phyloP scores from a whole-genome alignment of 2,888 invertebrate species.

The Anticlea derivata region DNA sequence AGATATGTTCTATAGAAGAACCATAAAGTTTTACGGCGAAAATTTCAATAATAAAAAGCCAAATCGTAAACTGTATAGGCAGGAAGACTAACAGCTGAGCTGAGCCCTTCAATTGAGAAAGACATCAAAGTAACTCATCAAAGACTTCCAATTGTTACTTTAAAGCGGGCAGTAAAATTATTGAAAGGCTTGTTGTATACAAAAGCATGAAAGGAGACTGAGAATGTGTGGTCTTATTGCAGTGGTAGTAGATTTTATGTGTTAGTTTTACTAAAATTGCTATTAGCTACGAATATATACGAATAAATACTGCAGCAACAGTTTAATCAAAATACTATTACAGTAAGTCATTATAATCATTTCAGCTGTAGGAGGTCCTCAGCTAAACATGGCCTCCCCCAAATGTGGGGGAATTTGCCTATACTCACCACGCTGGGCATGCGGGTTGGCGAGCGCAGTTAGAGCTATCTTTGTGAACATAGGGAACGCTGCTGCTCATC shows the following conservation, averaged over 20 bases:
- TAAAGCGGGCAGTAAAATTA: slow-evolving; percentile 22
- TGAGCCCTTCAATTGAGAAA: slow-evolving; percentile 24
- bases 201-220: slow-evolving; percentile 17
- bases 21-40: slow-evolving; percentile 19
- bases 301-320: too few species aligned
- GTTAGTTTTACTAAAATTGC: slow-evolving; percentile 3
- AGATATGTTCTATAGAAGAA: slow-evolving; percentile 4
- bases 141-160: slow-evolving; percentile 28
- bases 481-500: too few species aligned
- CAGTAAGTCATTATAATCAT: too few species aligned
- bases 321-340: too few species aligned
- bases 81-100: slow-evolving; percentile 21
- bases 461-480: too few species aligned
- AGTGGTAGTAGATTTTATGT: slow-evolving; percentile 16
- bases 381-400: too few species aligned
- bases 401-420: too few species aligned
- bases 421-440: too few species aligned
- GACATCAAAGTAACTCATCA: slow-evolving; percentile 31
- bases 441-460: too few species aligned
- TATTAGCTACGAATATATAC: neutral
- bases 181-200: slow-evolving; percentile 20
- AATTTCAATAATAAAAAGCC: slow-evolving; percentile 25
- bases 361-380: too few species aligned
- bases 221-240: slow-evolving; percentile 17
- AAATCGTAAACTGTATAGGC: slow-evolving; percentile 18